Percentiles rank a stretch among this genome's conserved stretches.
phyloP scores from a whole-genome alignment of 2,888 invertebrate genomes.

The Azorinus chamasolen region DNA sequence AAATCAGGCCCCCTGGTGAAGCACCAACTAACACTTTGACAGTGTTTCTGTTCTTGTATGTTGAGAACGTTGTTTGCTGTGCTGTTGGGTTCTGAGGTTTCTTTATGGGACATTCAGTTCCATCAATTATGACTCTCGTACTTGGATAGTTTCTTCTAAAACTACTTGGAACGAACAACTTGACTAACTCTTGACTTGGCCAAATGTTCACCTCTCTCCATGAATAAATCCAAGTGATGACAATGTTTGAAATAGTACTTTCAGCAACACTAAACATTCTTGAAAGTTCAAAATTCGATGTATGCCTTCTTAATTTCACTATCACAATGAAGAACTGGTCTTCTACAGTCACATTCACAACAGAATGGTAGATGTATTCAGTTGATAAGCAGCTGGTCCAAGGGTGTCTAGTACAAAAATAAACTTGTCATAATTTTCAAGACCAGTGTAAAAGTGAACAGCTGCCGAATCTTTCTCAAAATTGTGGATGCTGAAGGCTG shows the following conservation, averaged over 20 bases:
- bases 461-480: no score
- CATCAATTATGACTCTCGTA: slow-evolving; percentile 69
- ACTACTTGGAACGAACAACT: slow-evolving; percentile 57
- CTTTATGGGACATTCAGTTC: slow-evolving; percentile 63
- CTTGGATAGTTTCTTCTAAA: slow-evolving; percentile 61
- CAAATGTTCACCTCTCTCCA: slow-evolving; percentile 62
- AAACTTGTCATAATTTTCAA: no score
- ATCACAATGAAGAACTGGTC: slow-evolving; percentile 50
- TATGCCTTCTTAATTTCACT: slow-evolving; percentile 47
- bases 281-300: slow-evolving; percentile 50
- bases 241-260: slow-evolving; percentile 49
- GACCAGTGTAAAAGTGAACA: no score
- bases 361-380: slow-evolving; percentile 22
- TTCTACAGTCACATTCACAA: slow-evolving; percentile 25
- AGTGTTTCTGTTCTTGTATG: slow-evolving; percentile 60
- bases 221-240: slow-evolving; percentile 60
- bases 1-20: slow-evolving; percentile 59
- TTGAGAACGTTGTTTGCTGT: slow-evolving; percentile 59
- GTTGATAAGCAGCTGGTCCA: slow-evolving; percentile 39
- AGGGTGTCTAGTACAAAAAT: slow-evolving; percentile 28
- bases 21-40: slow-evolving; percentile 55
- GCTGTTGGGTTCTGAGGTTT: slow-evolving; percentile 48
- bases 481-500: no score
- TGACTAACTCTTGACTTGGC: slow-evolving; percentile 53
- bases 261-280: slow-evolving; percentile 53